Evolutionary conservation across 1,140 invertebrate genomes (phyloP), one percentile per base, ranked within the genome.

Genomic region (Drosophila prosaltans): DNA sequence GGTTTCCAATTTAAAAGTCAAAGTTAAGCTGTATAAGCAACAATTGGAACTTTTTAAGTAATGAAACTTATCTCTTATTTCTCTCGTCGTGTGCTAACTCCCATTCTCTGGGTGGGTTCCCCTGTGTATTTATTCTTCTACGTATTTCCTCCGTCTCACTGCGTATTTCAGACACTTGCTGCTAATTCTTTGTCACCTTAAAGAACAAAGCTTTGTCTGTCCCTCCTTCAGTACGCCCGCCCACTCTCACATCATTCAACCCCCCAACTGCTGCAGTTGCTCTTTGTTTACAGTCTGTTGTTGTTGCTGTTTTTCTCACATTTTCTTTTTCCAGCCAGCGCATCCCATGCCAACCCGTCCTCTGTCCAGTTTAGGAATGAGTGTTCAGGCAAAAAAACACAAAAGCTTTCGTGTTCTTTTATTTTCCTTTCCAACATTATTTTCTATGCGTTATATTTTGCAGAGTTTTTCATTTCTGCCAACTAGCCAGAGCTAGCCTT

Each of bases 151-250:
- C 40, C 32, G 21, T 55, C 59, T 57, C 28, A 1, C 10, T 11
- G 28, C 48, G 64, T 68, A 36, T 81, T 81, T 78, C 68, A 59
- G 65, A 65, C 48, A 48, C 45, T 48, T 48, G 74, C 63, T 70
- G 84, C 77, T 89, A 88, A 88, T 89, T 89, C 80, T 77, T 72
- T 89, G 80, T 88, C 83, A 83, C 84, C 74, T 78, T 78, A 72
- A 78, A 45, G 45, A 69, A 78, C 72, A 78, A 62, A 10, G 41
- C 41, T 41, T 30, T 55, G 24, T 28, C 41, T 43, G 28, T 24
- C 54, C 26, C 57, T 10, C 24, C 3, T 5, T 51, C 57, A 1
- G 4, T 36, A 2, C 6, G 4, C 6, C 32, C 6, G 6, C 6
- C 32, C 6, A 1, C 32, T 4, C 32, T 36, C 32, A 2, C 32